Evolutionary conservation across 2,797 vertebrate species (phyloP), one percentile per base, ranked within the genome.

Genomic region (Sparidentex hasta): DNA sequence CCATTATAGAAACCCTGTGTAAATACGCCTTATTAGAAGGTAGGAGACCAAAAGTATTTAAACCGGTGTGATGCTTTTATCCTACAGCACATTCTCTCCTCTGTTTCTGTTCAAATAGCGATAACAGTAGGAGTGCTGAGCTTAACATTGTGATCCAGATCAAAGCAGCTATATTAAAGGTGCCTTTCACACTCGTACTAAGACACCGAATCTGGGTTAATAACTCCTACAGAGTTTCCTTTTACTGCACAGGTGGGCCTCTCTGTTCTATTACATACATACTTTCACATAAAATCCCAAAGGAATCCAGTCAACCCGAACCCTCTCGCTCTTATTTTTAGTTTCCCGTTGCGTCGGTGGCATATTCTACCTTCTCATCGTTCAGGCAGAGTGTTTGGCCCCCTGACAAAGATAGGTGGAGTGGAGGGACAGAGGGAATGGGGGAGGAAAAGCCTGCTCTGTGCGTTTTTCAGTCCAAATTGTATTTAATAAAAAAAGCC

Each of bases 401-500:
- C 65, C 38, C 25, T 76, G 75, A 84, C 80, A 88, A 83, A 82
- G 71, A 51, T 75, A 88, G 83, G 85, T 77, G 74, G 81, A 82
- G 80, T 58, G 80, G 73, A 85, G 72, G 80, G 86, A 89, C 76
- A 77, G 74, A 81, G 80, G 70, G 85, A 83, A 65, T 70, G 85
- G 79, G 46, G 84, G 82, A 76, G 79, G 79, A 66, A 86, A 71
- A 62, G 70, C 68, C 70, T 79, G 68, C 67, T 71, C 41, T 62
- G 57, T 80, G 50, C 64, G 56, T 88, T 90, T 87, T 87, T 75
- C 74, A 68, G 74, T 74, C 75, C 83, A 85, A 87, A 86, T 87
- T 84, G 71, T 75, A 52, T n/a, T 7, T 20, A 66, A 20, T 2
- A 48, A 27, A 55, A 64, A 64, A 87, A 83, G 56, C 14, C 62